Conservation (phyloP, 2,113 vertebrate genomes). For the Passer domesticus region DNA sequence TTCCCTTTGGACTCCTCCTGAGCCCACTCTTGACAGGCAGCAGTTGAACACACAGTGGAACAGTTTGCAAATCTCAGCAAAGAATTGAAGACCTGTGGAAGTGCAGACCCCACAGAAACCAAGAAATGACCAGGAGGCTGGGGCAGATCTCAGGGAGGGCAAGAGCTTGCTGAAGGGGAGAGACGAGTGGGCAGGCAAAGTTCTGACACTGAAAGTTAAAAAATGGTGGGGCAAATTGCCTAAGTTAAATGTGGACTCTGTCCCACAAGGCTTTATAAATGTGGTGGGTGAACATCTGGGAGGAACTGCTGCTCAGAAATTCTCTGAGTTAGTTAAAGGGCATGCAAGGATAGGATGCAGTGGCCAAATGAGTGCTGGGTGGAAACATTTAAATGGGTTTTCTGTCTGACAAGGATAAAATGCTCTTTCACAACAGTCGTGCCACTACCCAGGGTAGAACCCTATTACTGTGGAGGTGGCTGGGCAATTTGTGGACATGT, state of each 20-base stretch:
- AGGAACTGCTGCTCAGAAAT: not conserved
- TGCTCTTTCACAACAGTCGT: not conserved
- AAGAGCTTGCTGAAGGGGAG: not conserved
- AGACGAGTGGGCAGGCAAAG: not conserved
- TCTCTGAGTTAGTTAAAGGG: not conserved
- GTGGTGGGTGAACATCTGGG: too few species aligned
- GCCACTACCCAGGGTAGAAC: not conserved
- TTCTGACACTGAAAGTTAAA: too few species aligned
- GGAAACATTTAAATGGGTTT: not conserved
- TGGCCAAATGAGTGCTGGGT: not conserved
- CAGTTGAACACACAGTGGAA: not conserved
- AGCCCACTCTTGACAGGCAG: not conserved
- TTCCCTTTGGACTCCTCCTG: not conserved
- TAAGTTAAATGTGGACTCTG: too few species aligned
- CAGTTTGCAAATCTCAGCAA: not conserved
- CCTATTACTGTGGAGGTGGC: not conserved
- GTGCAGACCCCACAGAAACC: not conserved
- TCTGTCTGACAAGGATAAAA: not conserved
- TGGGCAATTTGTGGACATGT: not conserved
- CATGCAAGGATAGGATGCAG: not conserved
- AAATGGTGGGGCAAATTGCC: too few species aligned
- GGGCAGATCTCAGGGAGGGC: not conserved
- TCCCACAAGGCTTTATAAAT: too few species aligned
- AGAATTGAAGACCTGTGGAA: not conserved
- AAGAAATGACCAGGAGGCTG: not conserved